Conservation (phyloP, 1,140 invertebrate genomes). For the Drosophila lacertosa region DNA sequence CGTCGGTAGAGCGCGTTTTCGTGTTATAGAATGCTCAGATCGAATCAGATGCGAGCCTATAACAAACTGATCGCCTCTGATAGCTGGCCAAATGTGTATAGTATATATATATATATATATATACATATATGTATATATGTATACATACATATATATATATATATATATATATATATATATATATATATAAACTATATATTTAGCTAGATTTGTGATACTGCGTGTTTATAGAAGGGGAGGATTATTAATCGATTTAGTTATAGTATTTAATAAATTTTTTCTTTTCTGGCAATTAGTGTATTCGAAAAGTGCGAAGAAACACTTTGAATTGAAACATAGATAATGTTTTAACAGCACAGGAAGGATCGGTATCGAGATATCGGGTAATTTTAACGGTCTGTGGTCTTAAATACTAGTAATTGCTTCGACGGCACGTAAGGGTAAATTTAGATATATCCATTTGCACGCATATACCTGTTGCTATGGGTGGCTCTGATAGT, state of each 20-base stretch:
- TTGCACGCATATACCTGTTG: slow-evolving; percentile 18
- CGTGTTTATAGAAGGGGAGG: slow-evolving; percentile 33
- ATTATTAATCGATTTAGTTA: slow-evolving; percentile 17
- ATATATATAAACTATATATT: slow-evolving; percentile 51
- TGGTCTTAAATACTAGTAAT: slow-evolving; percentile 70
- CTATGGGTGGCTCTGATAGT: slow-evolving; percentile 22
- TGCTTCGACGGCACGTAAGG: slow-evolving; percentile 76
- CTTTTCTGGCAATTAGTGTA: slow-evolving; percentile 34
- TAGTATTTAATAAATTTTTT: slow-evolving; percentile 6
- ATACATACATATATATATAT: no score
- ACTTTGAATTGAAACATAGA: slow-evolving; percentile 36
- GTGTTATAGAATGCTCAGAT: background rate
- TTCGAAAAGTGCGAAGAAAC: slow-evolving; percentile 54
- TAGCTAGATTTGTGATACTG: slow-evolving; percentile 74
- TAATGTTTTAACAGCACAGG: slow-evolving; percentile 39
- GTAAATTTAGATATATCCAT: slow-evolving; percentile 36
- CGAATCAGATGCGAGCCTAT: background rate
- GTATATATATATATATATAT: slow-evolving; percentile 46
- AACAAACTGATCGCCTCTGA: slow-evolving; percentile 7
- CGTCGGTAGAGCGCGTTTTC: background rate
- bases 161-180: no score
- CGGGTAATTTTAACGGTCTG: slow-evolving; percentile 48
- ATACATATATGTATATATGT: no score
- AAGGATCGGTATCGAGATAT: slow-evolving; percentile 36
- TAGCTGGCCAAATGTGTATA: slow-evolving; percentile 20